Percentiles rank a stretch among this genome's conserved stretches.
These are phyloP conservation scores for Scelioninae gen. 2 DNA, from an alignment of 2,888 invertebrate genomes.

Conservation along the genomic window DNA sequence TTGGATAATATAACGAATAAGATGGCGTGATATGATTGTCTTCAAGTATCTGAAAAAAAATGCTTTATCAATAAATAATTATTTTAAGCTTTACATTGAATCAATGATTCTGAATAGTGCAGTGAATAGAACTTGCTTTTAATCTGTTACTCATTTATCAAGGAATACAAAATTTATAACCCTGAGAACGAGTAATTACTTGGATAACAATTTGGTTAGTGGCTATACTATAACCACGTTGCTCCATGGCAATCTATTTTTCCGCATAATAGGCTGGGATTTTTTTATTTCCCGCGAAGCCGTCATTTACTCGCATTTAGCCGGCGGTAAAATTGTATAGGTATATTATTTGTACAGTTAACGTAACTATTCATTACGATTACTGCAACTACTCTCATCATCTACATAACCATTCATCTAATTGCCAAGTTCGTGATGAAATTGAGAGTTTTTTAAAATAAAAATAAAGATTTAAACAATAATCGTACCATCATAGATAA, in stretches of 20 bases:
- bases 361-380: conserved; percentile 38
- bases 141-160: conserved; percentile 16
- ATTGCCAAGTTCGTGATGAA: conserved; percentile 28
- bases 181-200: conserved; percentile 3
- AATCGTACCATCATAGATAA: too few relatives aligned
- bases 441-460: conserved; percentile 23
- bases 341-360: conserved; percentile 33
- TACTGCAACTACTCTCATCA: conserved; percentile 43
- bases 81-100: conserved; percentile 11
- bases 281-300: conserved; percentile 7
- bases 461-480: too few relatives aligned
- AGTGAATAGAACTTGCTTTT: conserved; percentile 11
- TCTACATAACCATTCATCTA: conserved; percentile 36
- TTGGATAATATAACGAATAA: too few relatives aligned
- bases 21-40: too few relatives aligned
- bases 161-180: conserved; percentile 1
- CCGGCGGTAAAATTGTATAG: conserved; percentile 36
- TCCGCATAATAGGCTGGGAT: conserved; percentile 8
- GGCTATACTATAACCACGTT: conserved; percentile 2
- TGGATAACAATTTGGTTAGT: conserved; percentile 25
- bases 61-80: conserved; percentile 17
- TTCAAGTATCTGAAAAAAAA: too few relatives aligned
- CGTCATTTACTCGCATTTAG: conserved; percentile 26
- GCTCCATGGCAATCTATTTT: conserved; percentile 29
- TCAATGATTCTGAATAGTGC: conserved; percentile 1